Evolutionary conservation across 1,140 invertebrate species (phyloP).

Genomic region (Meloidogyne hapla): DNA sequence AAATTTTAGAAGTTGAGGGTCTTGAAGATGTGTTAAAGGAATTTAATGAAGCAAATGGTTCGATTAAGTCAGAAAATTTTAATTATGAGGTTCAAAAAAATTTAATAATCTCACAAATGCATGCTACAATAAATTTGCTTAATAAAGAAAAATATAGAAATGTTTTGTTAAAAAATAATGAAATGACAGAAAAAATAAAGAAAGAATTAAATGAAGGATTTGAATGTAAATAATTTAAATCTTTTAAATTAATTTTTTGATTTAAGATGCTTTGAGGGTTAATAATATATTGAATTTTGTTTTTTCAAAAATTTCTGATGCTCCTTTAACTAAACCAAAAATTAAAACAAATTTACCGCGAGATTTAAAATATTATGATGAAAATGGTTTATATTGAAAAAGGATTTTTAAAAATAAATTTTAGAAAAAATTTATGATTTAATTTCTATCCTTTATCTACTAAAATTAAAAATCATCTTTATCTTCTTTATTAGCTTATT

Average conservation of each 20-base stretch:
- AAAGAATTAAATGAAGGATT: background rate
- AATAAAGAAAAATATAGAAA: background rate
- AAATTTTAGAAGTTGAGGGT: background rate
- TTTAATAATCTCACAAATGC: too few species aligned
- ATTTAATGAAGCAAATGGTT: too few species aligned
- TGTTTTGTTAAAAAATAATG: background rate
- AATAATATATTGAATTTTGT: background rate
- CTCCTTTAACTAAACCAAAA: background rate
- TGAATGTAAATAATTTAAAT: background rate
- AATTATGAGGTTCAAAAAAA: too few species aligned
- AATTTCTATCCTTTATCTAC: too few species aligned
- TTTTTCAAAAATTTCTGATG: background rate
- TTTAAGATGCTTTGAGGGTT: background rate
- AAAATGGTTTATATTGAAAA: background rate
- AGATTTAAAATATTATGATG: background rate
- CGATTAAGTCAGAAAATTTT: too few species aligned
- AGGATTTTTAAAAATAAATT: too few species aligned
- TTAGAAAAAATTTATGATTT: too few species aligned
- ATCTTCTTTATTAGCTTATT: too few species aligned
- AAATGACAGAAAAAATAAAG: background rate
- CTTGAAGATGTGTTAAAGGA: background rate
- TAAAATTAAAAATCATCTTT: too few species aligned
- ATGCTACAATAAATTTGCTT: background rate
- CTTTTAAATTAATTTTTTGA: background rate
- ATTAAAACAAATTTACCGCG: background rate